phyloP scores from a whole-genome alignment of 2,797 vertebrate species.

The Squalus acanthias region DNA sequence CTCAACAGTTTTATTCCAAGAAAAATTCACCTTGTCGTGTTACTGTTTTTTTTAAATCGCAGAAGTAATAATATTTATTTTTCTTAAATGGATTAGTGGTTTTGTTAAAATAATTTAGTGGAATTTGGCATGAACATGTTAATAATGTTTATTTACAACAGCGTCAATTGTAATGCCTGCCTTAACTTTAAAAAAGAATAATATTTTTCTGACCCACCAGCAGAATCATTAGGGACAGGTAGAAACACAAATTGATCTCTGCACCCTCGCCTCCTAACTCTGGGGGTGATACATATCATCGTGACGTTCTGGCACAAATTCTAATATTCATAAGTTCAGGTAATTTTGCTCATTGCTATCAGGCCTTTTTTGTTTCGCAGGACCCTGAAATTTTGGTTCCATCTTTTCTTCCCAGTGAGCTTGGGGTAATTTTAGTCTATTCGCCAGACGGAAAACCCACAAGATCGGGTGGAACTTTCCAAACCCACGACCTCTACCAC shows the following conservation, averaged over 20 bases:
- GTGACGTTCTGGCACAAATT: background rate
- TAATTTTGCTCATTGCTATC: background rate
- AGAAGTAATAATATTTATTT: background rate
- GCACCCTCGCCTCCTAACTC: background rate
- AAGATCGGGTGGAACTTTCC: background rate
- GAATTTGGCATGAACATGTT: background rate
- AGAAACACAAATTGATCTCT: background rate
- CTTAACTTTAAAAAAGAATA: background rate
- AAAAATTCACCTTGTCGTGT: background rate
- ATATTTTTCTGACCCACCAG: background rate
- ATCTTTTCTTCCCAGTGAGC: background rate
- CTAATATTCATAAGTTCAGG: background rate
- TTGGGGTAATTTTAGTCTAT: background rate
- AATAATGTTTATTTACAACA: background rate
- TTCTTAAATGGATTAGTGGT: background rate
- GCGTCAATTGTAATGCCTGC: background rate
- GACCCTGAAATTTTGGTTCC: background rate
- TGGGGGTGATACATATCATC: background rate
- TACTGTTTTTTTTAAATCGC: background rate
- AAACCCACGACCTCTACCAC: too few species aligned
- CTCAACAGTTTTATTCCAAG: background rate
- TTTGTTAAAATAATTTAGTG: background rate
- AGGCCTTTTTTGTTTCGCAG: background rate
- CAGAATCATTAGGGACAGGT: background rate
- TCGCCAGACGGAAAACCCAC: background rate